phyloP scores from a whole-genome alignment of 2,888 invertebrate genomes.

The Copidosoma aretas region DNA sequence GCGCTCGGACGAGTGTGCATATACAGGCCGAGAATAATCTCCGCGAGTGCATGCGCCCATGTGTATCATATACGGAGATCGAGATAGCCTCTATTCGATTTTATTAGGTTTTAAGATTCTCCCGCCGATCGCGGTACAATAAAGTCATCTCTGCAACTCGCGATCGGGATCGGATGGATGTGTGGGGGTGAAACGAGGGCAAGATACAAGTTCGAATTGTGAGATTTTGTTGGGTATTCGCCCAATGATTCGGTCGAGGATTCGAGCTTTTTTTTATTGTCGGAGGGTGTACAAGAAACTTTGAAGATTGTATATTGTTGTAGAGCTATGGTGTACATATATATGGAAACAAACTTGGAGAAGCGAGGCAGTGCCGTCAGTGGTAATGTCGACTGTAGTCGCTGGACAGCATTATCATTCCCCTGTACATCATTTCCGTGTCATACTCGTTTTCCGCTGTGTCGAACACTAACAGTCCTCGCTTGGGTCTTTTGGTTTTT shows the following conservation, averaged over 20 bases:
- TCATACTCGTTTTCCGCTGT: constrained; percentile 52
- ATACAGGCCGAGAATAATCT: constrained; percentile 56
- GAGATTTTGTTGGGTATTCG: too few species aligned
- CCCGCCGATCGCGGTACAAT: constrained; percentile 16
- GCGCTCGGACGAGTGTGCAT: constrained; percentile 45
- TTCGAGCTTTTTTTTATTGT: too few species aligned
- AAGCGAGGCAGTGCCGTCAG: not conserved
- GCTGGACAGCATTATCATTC: constrained; percentile 57
- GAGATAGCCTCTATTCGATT: constrained; percentile 58
- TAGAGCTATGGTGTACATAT: too few species aligned
- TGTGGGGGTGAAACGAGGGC: too few species aligned
- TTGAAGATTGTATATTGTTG: too few species aligned
- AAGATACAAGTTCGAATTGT: too few species aligned
- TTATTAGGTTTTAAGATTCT: constrained; percentile 61
- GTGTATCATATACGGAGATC: constrained; percentile 37
- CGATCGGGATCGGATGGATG: not conserved
- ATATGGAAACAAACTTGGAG: too few species aligned
- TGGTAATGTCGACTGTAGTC: constrained; percentile 42
- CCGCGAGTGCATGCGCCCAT: constrained; percentile 50
- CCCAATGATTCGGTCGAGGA: too few species aligned
- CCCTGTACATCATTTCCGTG: constrained; percentile 54
- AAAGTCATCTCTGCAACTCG: not conserved
- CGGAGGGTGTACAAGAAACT: too few species aligned
- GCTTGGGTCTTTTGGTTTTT: constrained; percentile 53
- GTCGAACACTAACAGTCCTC: constrained; percentile 46